phyloP scores from a whole-genome alignment of 2,113 vertebrate genomes.

The Erinaceus europaeus region DNA sequence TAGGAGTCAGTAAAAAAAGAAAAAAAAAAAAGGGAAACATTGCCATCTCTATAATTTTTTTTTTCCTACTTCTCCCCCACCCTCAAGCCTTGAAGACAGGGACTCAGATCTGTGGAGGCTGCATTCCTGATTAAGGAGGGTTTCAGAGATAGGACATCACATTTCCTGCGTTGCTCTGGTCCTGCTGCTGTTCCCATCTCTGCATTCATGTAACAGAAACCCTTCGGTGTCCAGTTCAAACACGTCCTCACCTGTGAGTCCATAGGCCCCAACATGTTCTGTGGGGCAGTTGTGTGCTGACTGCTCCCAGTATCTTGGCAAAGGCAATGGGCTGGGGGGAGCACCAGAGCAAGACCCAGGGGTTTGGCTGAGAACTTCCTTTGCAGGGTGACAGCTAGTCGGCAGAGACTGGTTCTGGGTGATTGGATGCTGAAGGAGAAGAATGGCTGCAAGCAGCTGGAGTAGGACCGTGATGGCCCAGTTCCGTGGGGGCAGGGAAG shows the following conservation, averaged over 20 bases:
- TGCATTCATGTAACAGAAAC: neutral
- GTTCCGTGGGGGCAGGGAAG: neutral
- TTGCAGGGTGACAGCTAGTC: neutral
- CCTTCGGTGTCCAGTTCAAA: neutral
- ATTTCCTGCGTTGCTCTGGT: neutral
- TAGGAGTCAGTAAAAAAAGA: no score
- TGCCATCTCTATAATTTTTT: no score
- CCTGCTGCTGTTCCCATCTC: neutral
- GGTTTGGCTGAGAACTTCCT: neutral
- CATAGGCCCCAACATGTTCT: neutral
- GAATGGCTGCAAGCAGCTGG: no score
- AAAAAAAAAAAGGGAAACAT: no score
- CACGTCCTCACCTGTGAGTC: neutral
- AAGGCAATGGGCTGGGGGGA: accelerated
- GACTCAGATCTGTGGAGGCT: no score
- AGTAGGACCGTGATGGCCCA: neutral
- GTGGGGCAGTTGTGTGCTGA: neutral
- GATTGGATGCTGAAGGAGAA: neutral
- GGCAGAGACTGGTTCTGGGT: neutral
- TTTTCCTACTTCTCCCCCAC: no score
- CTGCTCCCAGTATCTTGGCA: neutral
- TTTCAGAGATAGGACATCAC: no score
- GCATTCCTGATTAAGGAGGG: no score
- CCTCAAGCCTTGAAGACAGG: no score
- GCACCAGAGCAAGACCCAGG: no score